Base-by-base conservation (phyloP, 1,140 invertebrate genomes). In the Orchestia grillus region DNA sequence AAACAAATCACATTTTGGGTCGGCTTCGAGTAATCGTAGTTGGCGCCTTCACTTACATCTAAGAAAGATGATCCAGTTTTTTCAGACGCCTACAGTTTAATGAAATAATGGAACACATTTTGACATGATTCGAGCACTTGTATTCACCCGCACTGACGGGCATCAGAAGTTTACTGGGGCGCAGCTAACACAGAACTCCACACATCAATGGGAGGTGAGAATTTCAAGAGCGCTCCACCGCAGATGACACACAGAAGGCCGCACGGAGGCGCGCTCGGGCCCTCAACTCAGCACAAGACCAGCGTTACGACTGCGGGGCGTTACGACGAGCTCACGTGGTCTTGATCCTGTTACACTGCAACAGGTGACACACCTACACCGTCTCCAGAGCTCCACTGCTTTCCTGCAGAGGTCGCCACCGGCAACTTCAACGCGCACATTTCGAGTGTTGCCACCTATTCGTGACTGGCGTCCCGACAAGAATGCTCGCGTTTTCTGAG, bases 331-430 rank as follows among this genome's bases (percentile, higher is more conserved):
- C 88, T 91, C 88, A 91, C 88, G 88, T 91, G 88, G 11, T 77
- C 62, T 23, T 43, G 44, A 19, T 91, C 88, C 44, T 91, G 88
- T 91, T 91, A 91, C 88, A 91, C 88, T 91, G 88, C 88, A 91
- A 91, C 88, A 91, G 88, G 88, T 91, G 88, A 91, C 88, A 91
- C 88, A 91, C 41, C 88, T 91, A 91, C 88, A 91, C 88, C 47
- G 47, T 53, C 47, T 53, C 47, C 62, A 23, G 62, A 8, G 62
- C 62, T 77, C 62, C 62, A 23, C 15, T 36, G 62, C 62, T 77
- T 77, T 77, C 62, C 62, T 77, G 62, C 62, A 36, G 62, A 77
- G 62, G 62, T 77, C 62, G 62, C 62, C 62, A 77, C 62, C 62
- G 62, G 62, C 62, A 36, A 77, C 62, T 77, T 28, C 62, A 77